Evolutionary conservation across 2,797 vertebrate species (phyloP).

Genomic region (Hoplostethus atlanticus): DNA sequence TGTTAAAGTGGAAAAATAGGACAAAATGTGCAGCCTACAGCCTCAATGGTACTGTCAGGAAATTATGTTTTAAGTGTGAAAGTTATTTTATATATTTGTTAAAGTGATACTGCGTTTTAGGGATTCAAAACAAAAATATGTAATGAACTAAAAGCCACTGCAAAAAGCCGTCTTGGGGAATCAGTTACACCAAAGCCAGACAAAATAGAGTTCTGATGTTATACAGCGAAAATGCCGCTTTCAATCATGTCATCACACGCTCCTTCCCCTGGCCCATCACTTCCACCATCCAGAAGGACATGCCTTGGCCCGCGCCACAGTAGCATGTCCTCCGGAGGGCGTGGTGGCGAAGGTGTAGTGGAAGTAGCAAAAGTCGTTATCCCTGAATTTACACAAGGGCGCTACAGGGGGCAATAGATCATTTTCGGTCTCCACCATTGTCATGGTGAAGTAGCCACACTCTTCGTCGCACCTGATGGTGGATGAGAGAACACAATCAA

Average conservation of each 20-base stretch:
- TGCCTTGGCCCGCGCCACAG: conserved; percentile 17
- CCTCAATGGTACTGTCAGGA: too few species aligned
- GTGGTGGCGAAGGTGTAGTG: conserved; percentile 2
- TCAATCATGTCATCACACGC: background rate
- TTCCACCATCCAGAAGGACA: background rate
- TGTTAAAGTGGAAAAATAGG: too few species aligned
- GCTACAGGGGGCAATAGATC: background rate
- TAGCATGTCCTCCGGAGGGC: conserved; percentile 5
- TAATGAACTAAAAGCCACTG: too few species aligned
- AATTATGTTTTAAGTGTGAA: too few species aligned
- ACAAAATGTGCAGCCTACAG: too few species aligned
- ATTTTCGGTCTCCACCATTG: conserved; percentile 17
- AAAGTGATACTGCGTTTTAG: too few species aligned
- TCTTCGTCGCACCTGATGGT: conserved; percentile 47
- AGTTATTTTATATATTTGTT: too few species aligned
- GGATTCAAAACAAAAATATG: too few species aligned
- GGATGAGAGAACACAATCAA: background rate
- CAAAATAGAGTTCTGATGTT: background rate
- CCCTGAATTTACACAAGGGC: conserved; percentile 21
- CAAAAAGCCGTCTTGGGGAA: background rate
- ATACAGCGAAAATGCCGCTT: background rate
- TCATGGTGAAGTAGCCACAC: conserved; percentile 33
- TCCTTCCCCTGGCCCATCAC: background rate
- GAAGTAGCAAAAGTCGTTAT: background rate
- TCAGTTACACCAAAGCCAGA: background rate